Evolutionary conservation across 2,113 vertebrate species (phyloP), one percentile per base, ranked within the genome.

Genomic region (Megaceryle torquata): DNA sequence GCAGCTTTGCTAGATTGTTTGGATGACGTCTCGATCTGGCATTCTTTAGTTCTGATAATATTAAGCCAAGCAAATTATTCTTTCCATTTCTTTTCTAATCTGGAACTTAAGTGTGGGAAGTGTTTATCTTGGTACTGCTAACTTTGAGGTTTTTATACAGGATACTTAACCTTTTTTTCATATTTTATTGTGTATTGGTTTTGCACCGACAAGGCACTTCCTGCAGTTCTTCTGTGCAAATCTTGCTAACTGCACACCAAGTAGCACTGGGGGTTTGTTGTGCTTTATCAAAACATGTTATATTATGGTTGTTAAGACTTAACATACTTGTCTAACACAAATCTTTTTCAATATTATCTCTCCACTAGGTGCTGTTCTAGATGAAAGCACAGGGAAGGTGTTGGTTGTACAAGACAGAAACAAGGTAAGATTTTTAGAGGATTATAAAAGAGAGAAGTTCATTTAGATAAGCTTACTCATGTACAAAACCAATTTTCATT

Each of bases 341-440:
- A 28, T 68, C n/a, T 61, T 93, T 71, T 57, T 57, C 76, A 60
- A 53, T 94, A 56, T 83, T 96, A 2, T 70, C 33, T 88, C 41
- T 50, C 29, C 60, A 46, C 85, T 82, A 99, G 99, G 99, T 96
- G 99, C 99, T 89, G 99, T 99, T 64, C 98, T 99, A 59, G 98
- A 99, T 94, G 98, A 98, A 97, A 97, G 97, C 50, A 98, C 97
- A 63, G 98, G 98, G 57, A 99, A 98, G 95, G 98, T 99, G 91
- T 94, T 99, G n/a, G 99, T 99, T 8, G 98, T 99, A 76, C 99
- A 99, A 95, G 99, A 99, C 97, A 98, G 96, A 97, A 99, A 99
- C 95, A 99, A 98, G 98, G 99, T 99, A 97, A 93, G 97, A 96
- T 94, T 85, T 18, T 41, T 87, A 57, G 1, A 88, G 61, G 29